Conservation (phyloP, 2,113 vertebrate genomes). For the Isurus oxyrinchus region DNA sequence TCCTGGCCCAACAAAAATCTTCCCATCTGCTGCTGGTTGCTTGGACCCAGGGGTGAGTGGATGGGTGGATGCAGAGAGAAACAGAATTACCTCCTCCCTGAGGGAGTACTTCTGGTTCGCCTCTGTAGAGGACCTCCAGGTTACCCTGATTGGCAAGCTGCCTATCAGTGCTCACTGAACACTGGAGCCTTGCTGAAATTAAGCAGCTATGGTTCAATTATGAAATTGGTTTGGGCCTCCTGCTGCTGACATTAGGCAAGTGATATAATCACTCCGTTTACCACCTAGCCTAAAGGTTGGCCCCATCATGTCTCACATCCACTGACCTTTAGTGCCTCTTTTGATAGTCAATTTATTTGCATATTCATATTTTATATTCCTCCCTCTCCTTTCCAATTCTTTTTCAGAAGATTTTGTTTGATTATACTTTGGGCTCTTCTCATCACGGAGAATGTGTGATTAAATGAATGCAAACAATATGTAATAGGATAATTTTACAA, state of each 20-base stretch:
- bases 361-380: not conserved
- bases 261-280: not conserved
- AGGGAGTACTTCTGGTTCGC: not conserved
- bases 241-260: not conserved
- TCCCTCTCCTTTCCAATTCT: not conserved
- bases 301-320: not conserved
- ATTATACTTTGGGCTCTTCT: not conserved
- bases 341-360: conserved; percentile 5
- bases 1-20: not conserved
- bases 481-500: conserved; percentile 4
- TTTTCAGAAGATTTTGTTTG: not conserved
- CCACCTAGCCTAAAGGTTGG: not conserved
- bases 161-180: not conserved
- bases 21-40: not conserved
- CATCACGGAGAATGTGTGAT: not conserved
- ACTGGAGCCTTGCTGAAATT: not conserved
- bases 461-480: not conserved
- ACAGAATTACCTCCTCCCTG: not conserved
- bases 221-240: not conserved
- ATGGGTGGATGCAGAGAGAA: not conserved
- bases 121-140: not conserved
- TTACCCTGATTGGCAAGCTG: not conserved
- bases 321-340: not conserved
- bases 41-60: not conserved
- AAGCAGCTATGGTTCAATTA: not conserved